phyloP scores from a whole-genome alignment of 2,113 vertebrate genomes.

The Cebus imitator region DNA sequence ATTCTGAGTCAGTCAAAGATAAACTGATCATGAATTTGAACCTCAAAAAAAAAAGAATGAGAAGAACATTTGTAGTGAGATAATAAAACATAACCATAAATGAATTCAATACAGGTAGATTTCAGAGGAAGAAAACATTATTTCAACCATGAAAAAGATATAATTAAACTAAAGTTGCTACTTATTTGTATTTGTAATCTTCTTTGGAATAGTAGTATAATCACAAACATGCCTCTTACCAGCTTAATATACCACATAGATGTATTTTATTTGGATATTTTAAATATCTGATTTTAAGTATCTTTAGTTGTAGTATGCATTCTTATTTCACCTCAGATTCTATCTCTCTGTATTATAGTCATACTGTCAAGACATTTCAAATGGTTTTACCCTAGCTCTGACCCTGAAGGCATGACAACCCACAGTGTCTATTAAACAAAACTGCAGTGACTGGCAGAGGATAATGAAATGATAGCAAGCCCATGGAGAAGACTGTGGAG shows the following conservation, averaged over 20 bases:
- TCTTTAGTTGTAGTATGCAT: background rate
- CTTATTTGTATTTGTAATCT: background rate
- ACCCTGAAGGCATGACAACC: background rate
- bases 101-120: background rate
- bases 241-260: accelerated
- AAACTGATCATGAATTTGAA: background rate
- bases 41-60: background rate
- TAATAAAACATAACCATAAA: background rate
- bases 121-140: background rate
- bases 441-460: background rate
- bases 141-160: background rate
- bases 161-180: background rate
- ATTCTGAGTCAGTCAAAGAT: background rate
- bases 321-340: background rate
- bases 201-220: background rate
- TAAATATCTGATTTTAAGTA: background rate
- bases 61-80: background rate
- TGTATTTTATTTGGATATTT: background rate
- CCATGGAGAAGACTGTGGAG: background rate
- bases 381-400: background rate
- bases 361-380: background rate
- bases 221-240: background rate
- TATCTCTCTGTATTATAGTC: background rate
- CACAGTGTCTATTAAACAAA: background rate
- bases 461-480: background rate